Percentiles rank a stretch among this genome's conserved stretches.
Evolutionary conservation across 2,888 invertebrate species (phyloP).

Genomic region (Acrobasis suavella): DNA sequence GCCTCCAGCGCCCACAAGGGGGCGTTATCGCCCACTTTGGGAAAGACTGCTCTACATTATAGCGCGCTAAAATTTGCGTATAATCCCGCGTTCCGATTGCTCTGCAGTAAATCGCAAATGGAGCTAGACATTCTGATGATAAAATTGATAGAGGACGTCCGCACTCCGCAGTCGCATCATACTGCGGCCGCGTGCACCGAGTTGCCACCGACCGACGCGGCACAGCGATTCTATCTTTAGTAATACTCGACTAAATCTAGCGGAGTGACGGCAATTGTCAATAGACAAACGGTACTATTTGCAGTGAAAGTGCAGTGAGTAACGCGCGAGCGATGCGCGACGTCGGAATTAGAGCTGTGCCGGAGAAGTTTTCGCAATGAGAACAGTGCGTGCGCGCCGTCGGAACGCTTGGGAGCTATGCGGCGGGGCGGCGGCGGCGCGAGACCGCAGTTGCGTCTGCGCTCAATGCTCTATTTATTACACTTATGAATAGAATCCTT

Average conservation of each 20-base stretch:
- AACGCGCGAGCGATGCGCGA: slow-evolving; percentile 44
- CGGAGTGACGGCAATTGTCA: slow-evolving; percentile 55
- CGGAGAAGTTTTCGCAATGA: slow-evolving; percentile 24
- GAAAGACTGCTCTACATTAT: slow-evolving; percentile 17
- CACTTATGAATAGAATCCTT: background rate
- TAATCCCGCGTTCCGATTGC: slow-evolving; percentile 26
- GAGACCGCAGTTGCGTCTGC: background rate
- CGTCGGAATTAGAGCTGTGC: slow-evolving; percentile 63
- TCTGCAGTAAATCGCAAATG: slow-evolving; percentile 30
- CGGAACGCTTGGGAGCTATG: background rate
- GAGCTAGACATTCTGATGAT: slow-evolving; percentile 29
- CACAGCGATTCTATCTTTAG: slow-evolving; percentile 27
- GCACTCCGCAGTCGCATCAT: slow-evolving; percentile 27
- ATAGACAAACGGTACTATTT: slow-evolving; percentile 59
- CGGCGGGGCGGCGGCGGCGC: background rate
- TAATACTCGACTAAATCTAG: slow-evolving; percentile 44
- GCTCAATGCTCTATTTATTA: background rate
- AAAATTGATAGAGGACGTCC: slow-evolving; percentile 41
- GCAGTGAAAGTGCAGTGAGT: slow-evolving; percentile 75
- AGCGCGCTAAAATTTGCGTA: slow-evolving; percentile 16
- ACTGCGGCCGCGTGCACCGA: slow-evolving; percentile 29
- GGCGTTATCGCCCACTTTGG: too few relatives aligned
- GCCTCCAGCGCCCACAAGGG: too few relatives aligned
- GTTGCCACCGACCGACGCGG: slow-evolving; percentile 15
- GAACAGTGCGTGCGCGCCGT: slow-evolving; percentile 17